Conservation (phyloP, 1,140 invertebrate genomes). For the Ptiloglossa arizonensis region DNA sequence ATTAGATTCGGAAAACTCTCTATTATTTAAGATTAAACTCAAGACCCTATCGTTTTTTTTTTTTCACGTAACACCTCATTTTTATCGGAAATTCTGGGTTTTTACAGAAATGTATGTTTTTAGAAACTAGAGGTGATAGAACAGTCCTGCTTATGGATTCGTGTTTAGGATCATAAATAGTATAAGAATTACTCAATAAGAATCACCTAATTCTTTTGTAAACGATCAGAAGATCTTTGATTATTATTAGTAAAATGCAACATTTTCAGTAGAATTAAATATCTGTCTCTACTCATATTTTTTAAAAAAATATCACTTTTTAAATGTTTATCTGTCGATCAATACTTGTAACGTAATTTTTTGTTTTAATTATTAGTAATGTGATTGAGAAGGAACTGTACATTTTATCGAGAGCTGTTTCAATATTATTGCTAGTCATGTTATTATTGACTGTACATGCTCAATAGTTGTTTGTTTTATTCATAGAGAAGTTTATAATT, state of each 20-base stretch:
- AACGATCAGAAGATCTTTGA: slow-evolving; percentile 22
- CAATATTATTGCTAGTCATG: slow-evolving; percentile 2
- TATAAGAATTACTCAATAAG: too few species aligned
- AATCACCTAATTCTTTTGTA: slow-evolving; percentile 34
- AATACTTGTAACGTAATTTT: slow-evolving; percentile 31
- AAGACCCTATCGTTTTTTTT: too few species aligned
- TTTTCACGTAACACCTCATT: too few species aligned
- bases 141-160: too few species aligned
- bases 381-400: slow-evolving; percentile 29
- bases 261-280: slow-evolving; percentile 37
- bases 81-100: too few species aligned
- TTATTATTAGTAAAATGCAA: slow-evolving; percentile 32
- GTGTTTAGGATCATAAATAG: too few species aligned
- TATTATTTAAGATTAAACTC: too few species aligned
- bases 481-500: slow-evolving; percentile 2
- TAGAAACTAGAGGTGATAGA: too few species aligned
- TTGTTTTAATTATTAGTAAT: slow-evolving; percentile 22
- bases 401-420: slow-evolving; percentile 18
- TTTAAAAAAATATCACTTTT: slow-evolving; percentile 33
- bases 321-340: slow-evolving; percentile 30
- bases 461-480: slow-evolving; percentile 32
- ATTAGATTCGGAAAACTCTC: too few species aligned
- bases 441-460: slow-evolving; percentile 19
- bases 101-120: too few species aligned
- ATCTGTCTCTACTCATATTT: slow-evolving; percentile 31